Evolutionary conservation across 1,140 invertebrate genomes (phyloP).

Genomic region (Caerostris extrusa): DNA sequence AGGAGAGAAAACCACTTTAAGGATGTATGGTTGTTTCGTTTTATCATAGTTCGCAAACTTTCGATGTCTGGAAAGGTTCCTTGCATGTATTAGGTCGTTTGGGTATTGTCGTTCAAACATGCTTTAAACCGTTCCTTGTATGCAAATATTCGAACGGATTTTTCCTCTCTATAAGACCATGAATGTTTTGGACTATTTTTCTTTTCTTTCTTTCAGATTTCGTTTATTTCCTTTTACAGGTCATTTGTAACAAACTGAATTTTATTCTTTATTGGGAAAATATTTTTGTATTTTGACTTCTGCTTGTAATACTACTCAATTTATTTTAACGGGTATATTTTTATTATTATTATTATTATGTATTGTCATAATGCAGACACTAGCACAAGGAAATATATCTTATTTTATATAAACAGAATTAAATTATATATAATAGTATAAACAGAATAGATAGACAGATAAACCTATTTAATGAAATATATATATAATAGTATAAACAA

Average conservation of each 20-base stretch:
- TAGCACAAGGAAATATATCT: too few relatives aligned
- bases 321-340: neutral
- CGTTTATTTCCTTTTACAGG: conserved; percentile 12
- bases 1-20: conserved; percentile 68
- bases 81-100: conserved; percentile 56
- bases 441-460: too few relatives aligned
- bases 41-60: conserved; percentile 75
- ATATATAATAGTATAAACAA: too few relatives aligned
- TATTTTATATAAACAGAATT: too few relatives aligned
- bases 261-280: neutral
- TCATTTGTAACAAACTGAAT: conserved; percentile 13
- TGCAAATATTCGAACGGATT: conserved; percentile 75
- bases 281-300: neutral
- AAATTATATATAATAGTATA: too few relatives aligned
- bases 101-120: conserved; percentile 64
- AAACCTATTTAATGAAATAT: too few relatives aligned
- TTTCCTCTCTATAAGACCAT: conserved; percentile 35
- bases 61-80: conserved; percentile 47
- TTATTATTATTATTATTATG: neutral
- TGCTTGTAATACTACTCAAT: neutral
- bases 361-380: too few relatives aligned
- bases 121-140: conserved; percentile 61
- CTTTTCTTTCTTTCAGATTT: neutral
- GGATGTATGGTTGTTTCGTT: conserved; percentile 69
- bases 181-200: conserved; percentile 48